Percentiles rank a stretch among this genome's conserved stretches.
These are phyloP conservation scores for Manis crassicaudata DNA, from an alignment of 2,797 vertebrate genomes.

Conservation along the genomic window DNA sequence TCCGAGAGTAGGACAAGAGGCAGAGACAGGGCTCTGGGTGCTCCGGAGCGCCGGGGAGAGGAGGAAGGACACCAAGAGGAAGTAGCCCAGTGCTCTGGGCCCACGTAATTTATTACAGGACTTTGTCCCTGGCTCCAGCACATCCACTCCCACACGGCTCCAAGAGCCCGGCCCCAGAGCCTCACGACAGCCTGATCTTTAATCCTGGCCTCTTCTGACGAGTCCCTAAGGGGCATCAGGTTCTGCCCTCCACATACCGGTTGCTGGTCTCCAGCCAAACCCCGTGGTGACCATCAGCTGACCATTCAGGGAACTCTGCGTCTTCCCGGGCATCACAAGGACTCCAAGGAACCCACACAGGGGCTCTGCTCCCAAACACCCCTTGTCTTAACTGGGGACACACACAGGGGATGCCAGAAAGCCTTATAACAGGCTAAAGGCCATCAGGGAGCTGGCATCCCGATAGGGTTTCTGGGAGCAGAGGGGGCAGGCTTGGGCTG, in stretches of 20 bases:
- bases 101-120: slow-evolving; percentile 86
- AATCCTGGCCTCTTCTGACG: slow-evolving; percentile 20
- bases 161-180: slow-evolving; percentile 36
- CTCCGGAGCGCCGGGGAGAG: neutral
- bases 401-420: neutral
- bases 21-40: neutral
- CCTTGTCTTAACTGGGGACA: neutral
- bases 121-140: slow-evolving; percentile 83
- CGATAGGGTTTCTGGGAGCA: neutral
- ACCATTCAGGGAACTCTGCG: neutral
- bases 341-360: neutral
- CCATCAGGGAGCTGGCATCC: neutral
- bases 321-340: neutral
- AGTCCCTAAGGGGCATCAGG: neutral
- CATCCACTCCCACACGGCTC: slow-evolving; percentile 75
- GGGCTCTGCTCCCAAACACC: neutral
- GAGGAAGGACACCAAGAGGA: slow-evolving; percentile 76
- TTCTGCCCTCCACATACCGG: neutral
- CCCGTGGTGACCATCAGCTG: neutral
- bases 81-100: slow-evolving; percentile 66
- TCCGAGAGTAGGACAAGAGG: slow-evolving; percentile 35
- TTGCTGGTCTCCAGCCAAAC: neutral
- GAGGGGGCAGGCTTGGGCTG: neutral
- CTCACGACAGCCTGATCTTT: slow-evolving; percentile 60
- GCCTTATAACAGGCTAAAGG: neutral